Evolutionary conservation across 92 coral and sea anemone species (phyloP), one percentile per base, ranked within the genome.

Genomic region (Blastomussa wellsi): DNA sequence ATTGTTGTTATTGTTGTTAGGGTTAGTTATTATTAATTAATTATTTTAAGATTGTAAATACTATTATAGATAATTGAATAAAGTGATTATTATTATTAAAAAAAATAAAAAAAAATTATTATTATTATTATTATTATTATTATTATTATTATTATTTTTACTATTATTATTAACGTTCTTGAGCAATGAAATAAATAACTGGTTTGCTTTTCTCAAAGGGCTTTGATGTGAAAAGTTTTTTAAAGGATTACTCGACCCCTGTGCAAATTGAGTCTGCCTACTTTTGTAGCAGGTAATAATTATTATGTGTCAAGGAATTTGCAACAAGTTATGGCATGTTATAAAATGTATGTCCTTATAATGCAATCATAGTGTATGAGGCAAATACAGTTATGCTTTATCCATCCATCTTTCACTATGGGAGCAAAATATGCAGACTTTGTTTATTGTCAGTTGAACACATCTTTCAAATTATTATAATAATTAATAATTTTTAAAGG

Each of bases 141-240:
- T n/a, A n/a, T n/a, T n/a, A n/a, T n/a, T n/a, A n/a, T n/a, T n/a
- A n/a, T n/a, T n/a, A n/a, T n/a, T n/a, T n/a, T n/a, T n/a, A n/a
- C n/a, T n/a, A n/a, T n/a, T n/a, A n/a, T n/a, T n/a, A n/a, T n/a
- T n/a, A 68, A 68, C 73, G 29, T 68, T 38, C 20, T 26, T 66
- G 42, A 69, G 74, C 74, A 69, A 38, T 69, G 74, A 69, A 32
- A 16, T 32, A 69, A 69, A 28, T n/a, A n/a, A 39, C 32, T 69
- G 74, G 74, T 38, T 69, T 69, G 6, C 74, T 69, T 69, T 69
- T 33, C 75, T 70, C 75, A 74, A 74, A 74, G 79, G 79, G 60
- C 62, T 74, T 26, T 29, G 62, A 42, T 74, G 39, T 75, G 62
- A 42, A 47, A 12, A 75, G 14, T 49, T 75, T 75, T 49, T 75